Percentiles rank a stretch among this genome's conserved stretches.
These are phyloP conservation scores for Menidia menidia DNA, from an alignment of 2,797 vertebrate genomes.

Conservation along the genomic window DNA sequence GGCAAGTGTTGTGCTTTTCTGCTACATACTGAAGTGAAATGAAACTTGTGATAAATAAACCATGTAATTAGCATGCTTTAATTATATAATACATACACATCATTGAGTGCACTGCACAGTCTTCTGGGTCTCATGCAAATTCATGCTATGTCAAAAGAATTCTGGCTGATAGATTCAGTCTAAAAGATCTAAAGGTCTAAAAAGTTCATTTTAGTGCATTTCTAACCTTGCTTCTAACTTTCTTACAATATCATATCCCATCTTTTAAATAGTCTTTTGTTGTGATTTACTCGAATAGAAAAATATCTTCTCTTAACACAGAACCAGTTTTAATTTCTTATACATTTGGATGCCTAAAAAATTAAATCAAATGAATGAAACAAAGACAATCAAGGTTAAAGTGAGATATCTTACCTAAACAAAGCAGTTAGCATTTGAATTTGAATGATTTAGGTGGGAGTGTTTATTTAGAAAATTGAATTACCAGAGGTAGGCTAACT, in stretches of 20 bases:
- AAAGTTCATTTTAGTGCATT: neutral
- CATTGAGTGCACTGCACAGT: neutral
- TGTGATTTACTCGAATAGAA: neutral
- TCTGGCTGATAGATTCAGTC: neutral
- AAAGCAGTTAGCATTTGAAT: neutral
- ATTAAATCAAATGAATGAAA: neutral
- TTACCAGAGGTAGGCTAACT: neutral
- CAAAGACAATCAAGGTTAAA: neutral
- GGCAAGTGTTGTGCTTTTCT: neutral
- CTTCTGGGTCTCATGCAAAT: neutral
- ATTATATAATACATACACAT: conserved; percentile 1
- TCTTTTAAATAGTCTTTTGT: neutral
- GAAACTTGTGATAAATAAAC: conserved; percentile 3
- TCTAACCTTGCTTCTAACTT: neutral
- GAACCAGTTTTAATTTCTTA: neutral
- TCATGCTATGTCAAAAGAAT: neutral
- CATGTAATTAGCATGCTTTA: neutral
- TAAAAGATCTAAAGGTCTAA: no score
- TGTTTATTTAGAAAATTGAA: conserved; percentile 1
- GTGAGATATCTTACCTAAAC: neutral
- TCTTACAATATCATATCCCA: neutral
- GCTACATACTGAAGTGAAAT: neutral
- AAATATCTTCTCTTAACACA: neutral
- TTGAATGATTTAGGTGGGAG: neutral
- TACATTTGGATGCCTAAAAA: neutral